Conservation (phyloP, 2,888 invertebrate species). For the Leptinotarsa haldemani region DNA sequence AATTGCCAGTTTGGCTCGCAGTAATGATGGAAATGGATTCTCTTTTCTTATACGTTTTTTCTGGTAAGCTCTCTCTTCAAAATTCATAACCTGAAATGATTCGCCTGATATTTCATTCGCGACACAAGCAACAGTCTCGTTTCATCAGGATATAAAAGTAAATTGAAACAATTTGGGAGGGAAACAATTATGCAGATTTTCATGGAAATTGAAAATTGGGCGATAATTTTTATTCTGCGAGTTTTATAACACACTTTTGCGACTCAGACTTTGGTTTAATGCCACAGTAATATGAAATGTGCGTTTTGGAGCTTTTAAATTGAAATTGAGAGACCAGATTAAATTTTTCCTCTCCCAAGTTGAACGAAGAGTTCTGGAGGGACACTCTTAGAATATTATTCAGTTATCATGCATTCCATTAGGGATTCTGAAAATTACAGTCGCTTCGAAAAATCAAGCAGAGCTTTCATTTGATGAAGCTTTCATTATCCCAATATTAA, state of each 20-base stretch:
- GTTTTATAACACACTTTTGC: constrained; percentile 39
- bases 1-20: too few species aligned
- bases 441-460: too few species aligned
- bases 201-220: constrained; percentile 45
- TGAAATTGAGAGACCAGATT: neutral
- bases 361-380: neutral
- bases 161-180: constrained; percentile 45
- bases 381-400: neutral
- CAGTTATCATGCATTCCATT: neutral
- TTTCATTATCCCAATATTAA: too few species aligned
- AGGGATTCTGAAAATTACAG: too few species aligned
- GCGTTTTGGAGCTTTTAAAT: constrained; percentile 5
- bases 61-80: neutral
- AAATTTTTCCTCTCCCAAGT: neutral
- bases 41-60: neutral
- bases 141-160: constrained; percentile 44
- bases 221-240: constrained; percentile 43
- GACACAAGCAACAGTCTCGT: constrained; percentile 33
- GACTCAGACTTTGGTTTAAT: constrained; percentile 2
- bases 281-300: neutral
- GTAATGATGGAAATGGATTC: constrained; percentile 2
- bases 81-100: constrained; percentile 33
- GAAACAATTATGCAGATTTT: constrained; percentile 46
- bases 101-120: constrained; percentile 41
- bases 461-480: too few species aligned